Evolutionary conservation across 2,888 invertebrate genomes (phyloP).

Genomic region (Parnassius apollo): DNA sequence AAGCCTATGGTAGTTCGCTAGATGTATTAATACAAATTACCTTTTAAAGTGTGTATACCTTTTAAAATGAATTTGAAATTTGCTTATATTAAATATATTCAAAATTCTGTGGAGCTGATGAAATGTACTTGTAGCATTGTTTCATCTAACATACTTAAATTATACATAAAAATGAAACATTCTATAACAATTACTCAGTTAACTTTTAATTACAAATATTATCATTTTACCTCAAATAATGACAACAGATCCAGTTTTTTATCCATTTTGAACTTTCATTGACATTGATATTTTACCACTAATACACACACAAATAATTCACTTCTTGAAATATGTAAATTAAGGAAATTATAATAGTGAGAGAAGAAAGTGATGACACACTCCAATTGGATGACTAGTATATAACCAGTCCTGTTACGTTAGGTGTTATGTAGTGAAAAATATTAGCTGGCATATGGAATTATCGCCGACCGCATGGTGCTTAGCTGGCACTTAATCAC

Average conservation of each 20-base stretch:
- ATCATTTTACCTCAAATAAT: conserved; percentile 68
- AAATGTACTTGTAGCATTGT: too few species aligned
- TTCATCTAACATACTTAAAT: too few species aligned
- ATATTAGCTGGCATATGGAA: conserved; percentile 65
- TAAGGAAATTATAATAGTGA: conserved; percentile 32
- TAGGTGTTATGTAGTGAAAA: conserved; percentile 36
- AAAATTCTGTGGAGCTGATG: too few species aligned
- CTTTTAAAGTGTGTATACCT: too few species aligned
- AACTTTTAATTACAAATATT: neutral
- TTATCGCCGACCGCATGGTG: conserved; percentile 72
- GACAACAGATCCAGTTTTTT: conserved; percentile 76
- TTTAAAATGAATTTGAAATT: too few species aligned
- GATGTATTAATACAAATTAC: too few species aligned
- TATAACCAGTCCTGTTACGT: conserved; percentile 30
- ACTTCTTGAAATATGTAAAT: conserved; percentile 39
- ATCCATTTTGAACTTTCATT: conserved; percentile 64
- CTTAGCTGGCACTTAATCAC: conserved; percentile 66
- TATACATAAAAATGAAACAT: too few species aligned
- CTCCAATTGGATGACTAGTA: conserved; percentile 40
- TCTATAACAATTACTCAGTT: too few species aligned
- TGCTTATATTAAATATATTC: too few species aligned
- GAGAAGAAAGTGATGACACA: conserved; percentile 39
- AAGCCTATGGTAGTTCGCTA: too few species aligned
- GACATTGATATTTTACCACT: conserved; percentile 51
- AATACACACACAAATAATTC: conserved; percentile 50